Base-by-base conservation (phyloP, 1,140 invertebrate species). In the Pseudomyrmex cubaensis region DNA sequence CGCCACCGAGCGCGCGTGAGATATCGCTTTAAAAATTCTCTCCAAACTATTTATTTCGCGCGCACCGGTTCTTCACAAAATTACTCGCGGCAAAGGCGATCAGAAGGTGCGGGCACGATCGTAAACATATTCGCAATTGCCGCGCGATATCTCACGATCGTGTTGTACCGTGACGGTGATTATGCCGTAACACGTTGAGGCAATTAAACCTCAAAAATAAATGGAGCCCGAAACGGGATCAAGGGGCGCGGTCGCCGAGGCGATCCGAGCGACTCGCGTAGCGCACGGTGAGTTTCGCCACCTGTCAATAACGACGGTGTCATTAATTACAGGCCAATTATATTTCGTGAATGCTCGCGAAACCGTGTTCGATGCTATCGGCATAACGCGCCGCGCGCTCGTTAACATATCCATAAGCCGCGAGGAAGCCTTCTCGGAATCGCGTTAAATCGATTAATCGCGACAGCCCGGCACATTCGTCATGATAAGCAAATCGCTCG, bases 281-380 rank as follows among this genome's bases (percentile, higher is more conserved):
- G 35, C 46, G 54, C 85, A 52, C 66, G 59, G 50, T 50, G 67
- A 22, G 50, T 22, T 70, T 44, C 10, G 52, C 84, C 72, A 85
- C 84, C 86, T 90, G 90, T 92, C 91, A 90, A 89, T 91, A 90
- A 84, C 85, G 76, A 59, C 72, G 67, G 76, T 92, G 85, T 90
- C 91, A 93, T 93, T 93, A 93, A 93, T 93, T 93, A 91, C 90
- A 82, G 75, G 48, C 85, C 90, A 92, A 92, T 92, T 92, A 92
- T 92, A 90, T 91, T 91, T 90, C 86, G 85, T 83, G 85, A 85
- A 50, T 62, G 82, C 52, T 77, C 72, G 69, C 85, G 67, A 61
- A 86, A 88, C 67, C 87, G 48, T 89, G 87, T 89, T 52, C 59
- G 87, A 89, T 89, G 72, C 69, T 87, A 89, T 89, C 87, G 76